Base-by-base conservation (phyloP, 2,888 invertebrate species). In the Sphaeridia pumilis region DNA sequence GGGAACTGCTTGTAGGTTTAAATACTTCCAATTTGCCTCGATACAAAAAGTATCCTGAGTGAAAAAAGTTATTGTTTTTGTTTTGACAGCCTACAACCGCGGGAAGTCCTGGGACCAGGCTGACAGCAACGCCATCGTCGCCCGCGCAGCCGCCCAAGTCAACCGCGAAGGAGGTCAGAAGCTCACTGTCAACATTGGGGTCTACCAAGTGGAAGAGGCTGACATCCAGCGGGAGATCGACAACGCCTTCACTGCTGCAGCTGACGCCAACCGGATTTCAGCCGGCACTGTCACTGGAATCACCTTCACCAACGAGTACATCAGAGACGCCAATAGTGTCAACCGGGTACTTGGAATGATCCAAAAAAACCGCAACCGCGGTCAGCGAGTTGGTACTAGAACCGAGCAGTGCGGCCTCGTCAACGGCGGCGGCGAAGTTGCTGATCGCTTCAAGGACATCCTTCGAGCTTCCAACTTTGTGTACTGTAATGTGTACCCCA, bases 401-500 rank as follows among this genome's bases (percentile, higher is more conserved):
- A 52, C 59, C 22, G n/a, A 44, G 4, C 25, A 27, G 4, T 26
- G 45, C 45, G 4, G 27, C 12, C 43, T 10, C 7, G n/a, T 47
- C 1, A 58, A 59, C 14, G 59, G 51, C 50, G 56, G 55, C 21
- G 63, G 63, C 31, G 49, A 57, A 1, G 54, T 60, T 22, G 49
- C 54, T 7, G 24, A 51, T 2, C 52, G 58, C 35, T 44, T 65
- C 2, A 54, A 46, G 26, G 49, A 58, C 34, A 59, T 65, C 28
- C 58, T 58, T 4, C 53, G 52, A 25, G 52, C 43, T 5, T 63
- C 63, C 1, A 60, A 65, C 47, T 65, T 60, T 43, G 60, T 65
- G 45, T 61, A 60, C 57, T 65, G 65, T 41, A 65, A 65, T 50
- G 41, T 65, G 4, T 65, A 65, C 36, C 59, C 65, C 12, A 55